Evolutionary conservation across 2,113 vertebrate genomes (phyloP), one percentile per base, ranked within the genome.

Genomic region (Albula goreensis): DNA sequence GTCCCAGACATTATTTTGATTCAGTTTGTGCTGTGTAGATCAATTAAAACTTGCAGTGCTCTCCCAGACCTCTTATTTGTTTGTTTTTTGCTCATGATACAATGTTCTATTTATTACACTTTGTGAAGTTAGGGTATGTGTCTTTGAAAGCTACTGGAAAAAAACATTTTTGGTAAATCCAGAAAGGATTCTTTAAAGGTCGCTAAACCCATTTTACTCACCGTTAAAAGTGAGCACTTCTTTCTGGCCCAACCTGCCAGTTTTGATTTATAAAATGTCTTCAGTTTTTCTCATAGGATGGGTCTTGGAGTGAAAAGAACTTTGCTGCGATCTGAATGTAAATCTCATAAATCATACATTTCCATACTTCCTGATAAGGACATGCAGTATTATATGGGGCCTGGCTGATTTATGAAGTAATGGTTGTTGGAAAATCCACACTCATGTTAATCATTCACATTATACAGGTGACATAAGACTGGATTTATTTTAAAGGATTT

Each of bases 281-380:
- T 80, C 80, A 80, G 84, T 15, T 86, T 31, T 85, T 5, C 86
- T 90, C 49, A 87, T 87, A 87, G 85, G 90, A 89, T 90, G 89
- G 86, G 89, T 90, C 89, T 93, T 94, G n/a, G 70, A 8, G 89
- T 89, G 91, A 89, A 91, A 91, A 92, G 89, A 91, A 89, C 86
- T 88, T 83, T 87, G 90, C 87, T 92, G 90, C 91, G 90, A 93
- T 94, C 94, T 95, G 93, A 94, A 94, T 93, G 93, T 74, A 93
- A 90, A 66, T 87, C 88, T 89, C 89, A 94, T 95, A 50, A 93
- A 95, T 94, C 89, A 94, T 95, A 94, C 86, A 94, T 94, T 79
- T 89, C 89, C 87, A 83, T 90, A 83, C 89, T 92, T 85, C 90
- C 91, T 93, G 89, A 93, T 93, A 93, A 90, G 93, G 91, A 86